Base-by-base conservation (phyloP, 2,888 invertebrate genomes). In the Sisyra nigra region DNA sequence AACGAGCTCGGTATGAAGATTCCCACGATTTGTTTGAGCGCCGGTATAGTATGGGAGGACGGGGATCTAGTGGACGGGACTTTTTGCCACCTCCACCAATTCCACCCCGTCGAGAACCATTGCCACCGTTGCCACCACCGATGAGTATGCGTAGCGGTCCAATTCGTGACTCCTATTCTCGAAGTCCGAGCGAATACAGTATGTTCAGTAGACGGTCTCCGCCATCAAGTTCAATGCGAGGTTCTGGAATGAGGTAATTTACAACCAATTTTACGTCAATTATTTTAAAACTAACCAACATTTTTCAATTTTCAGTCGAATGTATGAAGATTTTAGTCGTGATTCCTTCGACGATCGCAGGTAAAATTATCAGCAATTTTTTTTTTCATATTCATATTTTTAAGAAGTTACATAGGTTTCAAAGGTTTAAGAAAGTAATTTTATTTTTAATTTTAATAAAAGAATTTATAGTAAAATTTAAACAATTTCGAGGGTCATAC, bases 331-430 rank as follows among this genome's bases (percentile, higher is more conserved):
- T 66, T 87, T 86, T 62, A 86, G 85, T 66, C 72, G 86, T 52
- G 86, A 87, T 66, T 80, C 84, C 39, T 87, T 86, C 65, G 86
- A 87, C 66, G 86, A 87, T 57, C 77, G 86, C 63, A 78, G 80
- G 80, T 80, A 65, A 67, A 63, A 24, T 24, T 24, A 7, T 24
- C 24, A 24, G 7, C 24, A 24, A 24, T 24, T 24, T n/a, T n/a
- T n/a, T n/a, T n/a, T n/a, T n/a, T n/a, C n/a, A n/a, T n/a, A n/a
- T n/a, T n/a, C n/a, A n/a, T n/a, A n/a, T n/a, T n/a, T n/a, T n/a
- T n/a, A n/a, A n/a, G n/a, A n/a, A n/a, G n/a, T n/a, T n/a, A n/a
- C n/a, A n/a, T n/a, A n/a, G n/a, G n/a, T n/a, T n/a, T n/a, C n/a
- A n/a, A n/a, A n/a, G n/a, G n/a, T n/a, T n/a, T n/a, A n/a, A n/a